These are phyloP conservation scores for Lapara coniferarum DNA, from an alignment of 2,888 invertebrate species.

Conservation along the genomic window DNA sequence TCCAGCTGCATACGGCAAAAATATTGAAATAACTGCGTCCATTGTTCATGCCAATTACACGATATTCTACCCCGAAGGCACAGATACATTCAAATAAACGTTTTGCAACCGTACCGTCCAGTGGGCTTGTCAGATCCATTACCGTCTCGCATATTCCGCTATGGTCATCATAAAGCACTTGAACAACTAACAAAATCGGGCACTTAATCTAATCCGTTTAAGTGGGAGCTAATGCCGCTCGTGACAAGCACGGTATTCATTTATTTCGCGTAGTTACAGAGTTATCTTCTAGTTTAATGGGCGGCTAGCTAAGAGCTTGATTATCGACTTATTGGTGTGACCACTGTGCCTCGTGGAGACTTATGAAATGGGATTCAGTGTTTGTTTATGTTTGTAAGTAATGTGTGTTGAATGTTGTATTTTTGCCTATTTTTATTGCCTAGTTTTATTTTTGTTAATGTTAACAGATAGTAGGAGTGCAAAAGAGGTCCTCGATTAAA, in stretches of 20 bases:
- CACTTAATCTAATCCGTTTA: constrained; percentile 67
- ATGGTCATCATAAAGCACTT: constrained; percentile 28
- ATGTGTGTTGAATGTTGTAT: not conserved
- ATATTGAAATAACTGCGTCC: constrained; percentile 3
- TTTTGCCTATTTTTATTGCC: no score
- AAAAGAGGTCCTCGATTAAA: no score
- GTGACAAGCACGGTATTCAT: constrained; percentile 66
- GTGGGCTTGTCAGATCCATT: constrained; percentile 20
- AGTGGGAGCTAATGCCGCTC: constrained; percentile 71
- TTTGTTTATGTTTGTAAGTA: not conserved
- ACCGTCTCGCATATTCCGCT: constrained; percentile 23
- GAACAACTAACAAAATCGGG: constrained; percentile 40
- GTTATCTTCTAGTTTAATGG: constrained; percentile 72
- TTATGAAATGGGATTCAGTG: constrained; percentile 8
- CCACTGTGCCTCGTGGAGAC: constrained; percentile 27
- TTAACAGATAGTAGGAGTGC: no score
- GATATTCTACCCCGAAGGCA: constrained; percentile 1
- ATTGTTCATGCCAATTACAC: constrained; percentile 12
- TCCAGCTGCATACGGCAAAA: constrained; percentile 6
- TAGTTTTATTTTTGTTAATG: no score
- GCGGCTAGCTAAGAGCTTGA: constrained; percentile 63
- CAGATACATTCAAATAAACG: constrained; percentile 8
- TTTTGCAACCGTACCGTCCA: constrained; percentile 19
- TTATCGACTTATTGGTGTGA: constrained; percentile 47
- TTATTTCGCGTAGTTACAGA: constrained; percentile 49